phyloP scores from a whole-genome alignment of 2,113 vertebrate genomes.

The Chaetorhynchus papuensis region DNA sequence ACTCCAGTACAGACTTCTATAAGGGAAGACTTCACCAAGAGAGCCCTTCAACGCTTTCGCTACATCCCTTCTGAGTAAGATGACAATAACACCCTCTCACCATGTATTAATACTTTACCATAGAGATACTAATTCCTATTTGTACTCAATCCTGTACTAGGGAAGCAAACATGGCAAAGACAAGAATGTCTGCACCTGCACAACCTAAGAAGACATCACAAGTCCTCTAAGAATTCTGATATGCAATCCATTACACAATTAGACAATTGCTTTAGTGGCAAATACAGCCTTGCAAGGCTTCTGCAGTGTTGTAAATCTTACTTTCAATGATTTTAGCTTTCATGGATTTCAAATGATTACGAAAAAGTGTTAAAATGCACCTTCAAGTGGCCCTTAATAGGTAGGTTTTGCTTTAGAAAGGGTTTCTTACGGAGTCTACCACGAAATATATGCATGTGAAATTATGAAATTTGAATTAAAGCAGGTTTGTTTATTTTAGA shows the following conservation, averaged over 20 bases:
- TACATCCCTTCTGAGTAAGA: background rate
- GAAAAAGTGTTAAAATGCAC: background rate
- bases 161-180: background rate
- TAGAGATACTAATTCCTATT: background rate
- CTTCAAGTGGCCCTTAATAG: background rate
- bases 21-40: background rate
- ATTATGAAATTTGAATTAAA: conserved; percentile 34
- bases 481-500: conserved; percentile 29
- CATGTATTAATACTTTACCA: background rate
- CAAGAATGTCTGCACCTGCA: background rate
- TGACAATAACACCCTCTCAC: background rate
- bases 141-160: background rate
- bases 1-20: background rate
- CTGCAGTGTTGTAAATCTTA: background rate
- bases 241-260: background rate
- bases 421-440: background rate
- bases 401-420: background rate
- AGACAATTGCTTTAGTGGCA: background rate
- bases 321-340: background rate
- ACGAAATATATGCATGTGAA: conserved; percentile 30
- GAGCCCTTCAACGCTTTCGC: background rate
- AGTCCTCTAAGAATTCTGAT: background rate
- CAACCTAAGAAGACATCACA: background rate
- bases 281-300: background rate
- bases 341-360: background rate